These are phyloP conservation scores for Aspidoscelis tigris DNA, from an alignment of 2,113 vertebrate species.

Conservation along the genomic window DNA sequence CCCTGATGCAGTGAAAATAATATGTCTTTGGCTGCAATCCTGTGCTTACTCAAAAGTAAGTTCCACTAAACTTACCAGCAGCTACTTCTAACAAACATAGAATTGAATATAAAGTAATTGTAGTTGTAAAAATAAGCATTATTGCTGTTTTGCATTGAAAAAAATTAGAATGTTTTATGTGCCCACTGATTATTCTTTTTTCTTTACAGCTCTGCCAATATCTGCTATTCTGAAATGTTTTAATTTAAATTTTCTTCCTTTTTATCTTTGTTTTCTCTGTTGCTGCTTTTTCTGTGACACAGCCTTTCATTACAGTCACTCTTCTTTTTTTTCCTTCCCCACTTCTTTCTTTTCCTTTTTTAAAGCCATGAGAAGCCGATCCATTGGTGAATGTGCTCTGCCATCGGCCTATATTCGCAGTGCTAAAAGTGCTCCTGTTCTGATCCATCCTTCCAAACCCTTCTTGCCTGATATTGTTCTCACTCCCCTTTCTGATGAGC, in stretches of 20 bases:
- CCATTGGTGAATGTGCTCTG: constrained; percentile 99
- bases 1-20: constrained; percentile 62
- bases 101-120: constrained; percentile 60
- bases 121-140: constrained; percentile 67
- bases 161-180: constrained; percentile 72
- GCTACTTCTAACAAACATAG: neutral
- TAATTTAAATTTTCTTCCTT: constrained; percentile 84
- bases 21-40: neutral
- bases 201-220: constrained; percentile 82
- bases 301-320: constrained; percentile 84
- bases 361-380: constrained; percentile 99
- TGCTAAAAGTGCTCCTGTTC: constrained; percentile 99
- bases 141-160: constrained; percentile 73
- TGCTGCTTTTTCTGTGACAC: constrained; percentile 84
- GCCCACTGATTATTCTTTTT: constrained; percentile 80
- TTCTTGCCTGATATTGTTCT: constrained; percentile 97
- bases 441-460: constrained; percentile 99
- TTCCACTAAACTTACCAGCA: neutral
- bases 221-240: constrained; percentile 84
- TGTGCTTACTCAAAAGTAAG: neutral
- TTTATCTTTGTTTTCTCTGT: constrained; percentile 83
- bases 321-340: constrained; percentile 81
- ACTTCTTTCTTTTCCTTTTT: constrained; percentile 86
- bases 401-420: constrained; percentile 99
- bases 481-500: constrained; percentile 98